Percentiles rank a stretch among this genome's conserved stretches.
These are phyloP conservation scores for Spongilla lacustris DNA, from an alignment of 37 sponge, comb jelly and placozoan genomes.

Conservation along the genomic window DNA sequence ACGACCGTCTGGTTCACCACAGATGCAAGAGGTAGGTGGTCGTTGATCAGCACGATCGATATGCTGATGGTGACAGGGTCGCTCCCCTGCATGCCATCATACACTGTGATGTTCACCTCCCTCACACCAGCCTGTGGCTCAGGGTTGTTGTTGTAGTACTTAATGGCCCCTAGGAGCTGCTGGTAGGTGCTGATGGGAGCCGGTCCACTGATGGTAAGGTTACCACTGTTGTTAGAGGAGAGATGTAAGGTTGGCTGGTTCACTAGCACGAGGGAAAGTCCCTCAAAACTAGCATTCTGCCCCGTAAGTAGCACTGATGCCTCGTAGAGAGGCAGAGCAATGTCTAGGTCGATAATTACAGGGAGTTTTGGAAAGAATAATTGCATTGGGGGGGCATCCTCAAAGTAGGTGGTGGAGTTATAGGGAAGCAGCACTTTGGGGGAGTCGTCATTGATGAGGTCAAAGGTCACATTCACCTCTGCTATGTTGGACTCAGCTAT, in stretches of 20 bases:
- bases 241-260: not conserved
- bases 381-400: constrained; percentile 26
- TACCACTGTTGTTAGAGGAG: not conserved
- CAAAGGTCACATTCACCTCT: constrained; percentile 17
- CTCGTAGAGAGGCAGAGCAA: not conserved
- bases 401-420: constrained; percentile 25
- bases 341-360: constrained; percentile 38
- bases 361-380: constrained; percentile 18
- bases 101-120: constrained; percentile 23
- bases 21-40: constrained; percentile 37
- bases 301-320: constrained; percentile 18
- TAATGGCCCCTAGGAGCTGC: constrained; percentile 5
- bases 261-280: constrained; percentile 6
- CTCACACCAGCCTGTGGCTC: constrained; percentile 24
- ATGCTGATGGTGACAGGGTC: constrained; percentile 24
- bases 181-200: constrained; percentile 32
- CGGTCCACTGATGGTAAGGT: constrained; percentile 20
- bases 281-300: constrained; percentile 8
- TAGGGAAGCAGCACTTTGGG: constrained; percentile 33
- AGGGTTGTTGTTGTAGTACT: constrained; percentile 30
- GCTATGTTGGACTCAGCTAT: not conserved
- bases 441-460: constrained; percentile 45
- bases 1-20: constrained; percentile 17
- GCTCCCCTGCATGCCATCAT: constrained; percentile 37
- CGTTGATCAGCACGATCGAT: constrained; percentile 43